Percentiles rank a stretch among this genome's conserved stretches.
phyloP scores from a whole-genome alignment of 1,140 invertebrate species.

The Zaprionus inermis region DNA sequence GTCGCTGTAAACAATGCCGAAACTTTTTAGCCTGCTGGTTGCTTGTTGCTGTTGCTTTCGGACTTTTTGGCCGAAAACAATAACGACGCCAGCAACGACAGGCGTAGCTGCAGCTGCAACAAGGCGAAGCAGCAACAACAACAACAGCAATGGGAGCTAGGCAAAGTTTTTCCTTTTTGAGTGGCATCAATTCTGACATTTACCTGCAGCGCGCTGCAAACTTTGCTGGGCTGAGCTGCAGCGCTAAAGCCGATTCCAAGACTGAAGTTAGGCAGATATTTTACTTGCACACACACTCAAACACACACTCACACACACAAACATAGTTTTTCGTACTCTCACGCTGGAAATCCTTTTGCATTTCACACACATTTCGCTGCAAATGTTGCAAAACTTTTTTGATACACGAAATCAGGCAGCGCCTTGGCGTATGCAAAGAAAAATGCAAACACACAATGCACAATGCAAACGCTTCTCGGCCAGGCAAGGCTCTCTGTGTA shows the following conservation, averaged over 20 bases:
- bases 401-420: constrained; percentile 62
- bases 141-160: constrained; percentile 17
- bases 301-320: constrained; percentile 1
- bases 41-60: constrained; percentile 18
- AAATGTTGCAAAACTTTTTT: constrained; percentile 52
- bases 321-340: too few relatives aligned
- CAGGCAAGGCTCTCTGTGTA: constrained; percentile 6
- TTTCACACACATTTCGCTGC: constrained; percentile 15
- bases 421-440: constrained; percentile 58
- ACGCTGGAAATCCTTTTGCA: constrained; percentile 23
- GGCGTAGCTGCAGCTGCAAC: constrained; percentile 18
- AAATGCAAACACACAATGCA: constrained; percentile 40
- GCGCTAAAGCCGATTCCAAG: constrained; percentile 57
- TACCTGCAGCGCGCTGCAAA: constrained; percentile 75
- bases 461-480: background rate
- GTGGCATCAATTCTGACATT: constrained; percentile 84
- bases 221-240: constrained; percentile 37
- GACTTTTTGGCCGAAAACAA: constrained; percentile 19
- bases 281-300: constrained; percentile 3
- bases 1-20: constrained; percentile 50
- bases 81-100: constrained; percentile 1
- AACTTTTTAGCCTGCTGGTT: constrained; percentile 34
- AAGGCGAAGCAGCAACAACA: too few relatives aligned
- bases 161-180: constrained; percentile 69
- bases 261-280: constrained; percentile 30